Base-by-base conservation (phyloP, 1,140 invertebrate genomes). In the Papilio glaucus region DNA sequence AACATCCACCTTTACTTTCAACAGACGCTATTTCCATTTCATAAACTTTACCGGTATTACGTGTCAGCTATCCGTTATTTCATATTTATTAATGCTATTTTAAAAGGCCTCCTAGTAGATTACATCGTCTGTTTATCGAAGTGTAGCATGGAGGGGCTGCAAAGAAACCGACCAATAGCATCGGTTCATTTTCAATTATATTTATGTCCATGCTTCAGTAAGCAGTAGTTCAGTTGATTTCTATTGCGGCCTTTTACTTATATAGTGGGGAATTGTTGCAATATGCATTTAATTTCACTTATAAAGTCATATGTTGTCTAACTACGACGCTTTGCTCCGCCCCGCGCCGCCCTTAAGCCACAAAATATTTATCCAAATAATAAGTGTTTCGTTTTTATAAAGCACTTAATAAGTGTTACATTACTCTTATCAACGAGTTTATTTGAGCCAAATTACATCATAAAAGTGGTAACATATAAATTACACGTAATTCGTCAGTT, bases 201-300 rank as follows among this genome's bases (percentile, higher is more conserved):
- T 33, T 38, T 62, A 37, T 0, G 13, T n/a, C 29, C 33, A 18
- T 33, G 29, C 61, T 62, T 62, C 61, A 62, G 61, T 38, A 33
- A 62, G 15, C 61, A 62, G 61, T 62, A 9, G 61, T 62, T 9
- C n/a, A 38, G 29, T 62, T 21, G 45, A 53, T 53, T 62, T 62
- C 61, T 38, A 33, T 38, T 38, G 60, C 33, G 4, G n/a, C 33
- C 33, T 15, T 62, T 62, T 62, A 62, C 33, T 62, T 37, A 37
- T 9, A 15, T 33, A 21, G 61, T 62, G 61, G 61, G 29, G 61
- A n/a, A 62, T 9, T 29, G 13, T 62, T 18, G n/a, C n/a, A 37
- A 18, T 38, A 33, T 62, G n/a, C 29, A n/a, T 33, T 62, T 29
- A 33, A 15, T 62, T 62, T 62, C 15, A 18, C 61, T 38, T 15